A percentile compares a stretch with the other conserved stretches of the same genome.
Conservation (phyloP, 2,113 vertebrate species). For the Cisticola juncidis region DNA sequence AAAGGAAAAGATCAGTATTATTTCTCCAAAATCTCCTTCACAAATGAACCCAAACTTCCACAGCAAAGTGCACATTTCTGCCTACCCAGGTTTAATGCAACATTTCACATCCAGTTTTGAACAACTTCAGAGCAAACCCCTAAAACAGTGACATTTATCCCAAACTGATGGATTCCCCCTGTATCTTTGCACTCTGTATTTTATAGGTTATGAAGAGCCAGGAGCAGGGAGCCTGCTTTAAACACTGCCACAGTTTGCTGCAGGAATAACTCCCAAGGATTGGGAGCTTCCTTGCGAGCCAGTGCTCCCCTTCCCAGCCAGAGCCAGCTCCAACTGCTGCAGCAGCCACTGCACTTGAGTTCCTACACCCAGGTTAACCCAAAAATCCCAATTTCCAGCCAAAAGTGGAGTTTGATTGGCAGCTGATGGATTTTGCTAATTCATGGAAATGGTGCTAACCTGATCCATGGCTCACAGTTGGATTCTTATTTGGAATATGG, state of each 20-base stretch:
- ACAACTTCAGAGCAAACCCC: not conserved
- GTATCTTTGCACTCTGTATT: not conserved
- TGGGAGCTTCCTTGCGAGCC: not conserved
- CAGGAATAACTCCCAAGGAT: not conserved
- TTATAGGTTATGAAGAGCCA: not conserved
- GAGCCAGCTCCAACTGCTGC: not conserved
- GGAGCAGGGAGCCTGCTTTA: not conserved
- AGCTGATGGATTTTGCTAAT: conserved; percentile 15
- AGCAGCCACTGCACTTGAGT: not conserved
- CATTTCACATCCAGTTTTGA: not conserved
- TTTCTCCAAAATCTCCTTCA: not conserved
- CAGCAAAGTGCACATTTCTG: rapidly evolving
- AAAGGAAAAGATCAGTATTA: not conserved
- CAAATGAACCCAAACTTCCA: not conserved
- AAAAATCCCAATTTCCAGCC: not conserved
- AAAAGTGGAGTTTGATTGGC: not conserved
- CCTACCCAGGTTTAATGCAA: not conserved
- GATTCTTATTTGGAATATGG: not conserved
- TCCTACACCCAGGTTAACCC: not conserved
- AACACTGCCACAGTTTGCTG: not conserved
- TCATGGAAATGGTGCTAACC: not conserved
- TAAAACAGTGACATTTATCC: not conserved
- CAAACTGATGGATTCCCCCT: not conserved
- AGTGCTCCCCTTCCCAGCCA: not conserved
- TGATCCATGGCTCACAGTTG: rapidly evolving